These are phyloP conservation scores for Muscidifurax raptorellus DNA, from an alignment of 1,140 invertebrate genomes.

Conservation along the genomic window DNA sequence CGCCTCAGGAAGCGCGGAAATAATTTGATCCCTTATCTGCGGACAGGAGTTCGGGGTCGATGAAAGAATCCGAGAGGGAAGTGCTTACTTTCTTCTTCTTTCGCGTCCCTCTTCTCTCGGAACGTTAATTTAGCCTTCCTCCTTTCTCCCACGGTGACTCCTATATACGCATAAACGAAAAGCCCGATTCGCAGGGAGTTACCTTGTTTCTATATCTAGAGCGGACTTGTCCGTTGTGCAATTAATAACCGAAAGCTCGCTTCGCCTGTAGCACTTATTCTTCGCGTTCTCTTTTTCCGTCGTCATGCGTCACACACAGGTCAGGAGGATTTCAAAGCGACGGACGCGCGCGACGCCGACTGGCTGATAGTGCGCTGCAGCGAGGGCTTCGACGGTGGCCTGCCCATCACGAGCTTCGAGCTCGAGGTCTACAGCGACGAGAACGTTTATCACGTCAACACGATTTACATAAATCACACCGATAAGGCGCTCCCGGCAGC, in stretches of 20 bases:
- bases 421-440: conserved; percentile 80
- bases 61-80: neutral
- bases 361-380: conserved; percentile 85
- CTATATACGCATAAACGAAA: too few species aligned
- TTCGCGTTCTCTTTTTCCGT: neutral
- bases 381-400: conserved; percentile 90
- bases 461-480: conserved; percentile 66
- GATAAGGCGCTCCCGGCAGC: conserved; percentile 29
- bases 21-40: conserved; percentile 44
- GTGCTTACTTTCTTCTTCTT: too few species aligned
- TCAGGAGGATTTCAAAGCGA: conserved; percentile 83
- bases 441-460: conserved; percentile 66
- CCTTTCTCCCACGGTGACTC: neutral
- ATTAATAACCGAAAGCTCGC: too few species aligned
- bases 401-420: conserved; percentile 89
- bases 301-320: conserved; percentile 49
- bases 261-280: too few species aligned
- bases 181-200: too few species aligned
- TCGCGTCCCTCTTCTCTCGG: neutral
- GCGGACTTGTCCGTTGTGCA: too few species aligned
- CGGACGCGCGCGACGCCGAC: conserved; percentile 82
- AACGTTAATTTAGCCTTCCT: neutral
- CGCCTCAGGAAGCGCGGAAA: conserved; percentile 20
- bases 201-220: too few species aligned
- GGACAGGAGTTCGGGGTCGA: neutral